These are phyloP conservation scores for Eutrigla gurnardus DNA, from an alignment of 2,797 vertebrate species.

Conservation along the genomic window DNA sequence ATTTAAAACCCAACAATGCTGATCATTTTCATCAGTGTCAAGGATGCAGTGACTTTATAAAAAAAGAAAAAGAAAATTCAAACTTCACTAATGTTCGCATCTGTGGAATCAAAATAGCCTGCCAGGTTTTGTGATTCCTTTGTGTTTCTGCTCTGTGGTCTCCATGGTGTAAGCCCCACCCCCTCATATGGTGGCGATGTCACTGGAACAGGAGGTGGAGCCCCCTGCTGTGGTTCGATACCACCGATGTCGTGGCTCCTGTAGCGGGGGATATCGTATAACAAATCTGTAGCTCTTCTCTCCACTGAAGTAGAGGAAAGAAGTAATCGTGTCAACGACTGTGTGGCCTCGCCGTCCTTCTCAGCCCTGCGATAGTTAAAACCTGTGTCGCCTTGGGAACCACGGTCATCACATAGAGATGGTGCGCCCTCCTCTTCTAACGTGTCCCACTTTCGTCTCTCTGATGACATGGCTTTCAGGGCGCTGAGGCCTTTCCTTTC, in stretches of 20 bases:
- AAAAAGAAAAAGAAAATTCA: constrained; percentile 28
- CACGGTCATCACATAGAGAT: background rate
- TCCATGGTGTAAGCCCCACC: constrained; percentile 35
- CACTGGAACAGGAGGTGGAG: constrained; percentile 56
- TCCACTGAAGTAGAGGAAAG: constrained; percentile 24
- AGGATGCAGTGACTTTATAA: background rate
- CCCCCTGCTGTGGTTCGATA: constrained; percentile 16
- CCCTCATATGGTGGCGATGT: constrained; percentile 50
- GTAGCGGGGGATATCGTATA: constrained; percentile 45
- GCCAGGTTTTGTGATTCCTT: constrained; percentile 50
- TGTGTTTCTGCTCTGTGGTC: constrained; percentile 60
- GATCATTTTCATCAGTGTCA: constrained; percentile 12
- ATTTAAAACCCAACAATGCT: background rate
- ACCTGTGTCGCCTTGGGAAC: constrained; percentile 10
- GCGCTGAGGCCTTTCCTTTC: constrained; percentile 70
- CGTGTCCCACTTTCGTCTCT: constrained; percentile 67
- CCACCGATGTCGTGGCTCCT: constrained; percentile 47
- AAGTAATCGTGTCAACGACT: constrained; percentile 25
- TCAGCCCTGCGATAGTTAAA: constrained; percentile 11
- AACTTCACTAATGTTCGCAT: constrained; percentile 47
- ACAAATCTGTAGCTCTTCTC: constrained; percentile 27
- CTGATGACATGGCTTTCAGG: constrained; percentile 68
- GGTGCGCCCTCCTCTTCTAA: background rate
- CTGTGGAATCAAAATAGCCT: constrained; percentile 33
- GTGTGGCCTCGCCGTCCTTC: constrained; percentile 16